Evolutionary conservation across 2,888 invertebrate species (phyloP), one percentile per base, ranked within the genome.

Genomic region (Germaria angustata): DNA sequence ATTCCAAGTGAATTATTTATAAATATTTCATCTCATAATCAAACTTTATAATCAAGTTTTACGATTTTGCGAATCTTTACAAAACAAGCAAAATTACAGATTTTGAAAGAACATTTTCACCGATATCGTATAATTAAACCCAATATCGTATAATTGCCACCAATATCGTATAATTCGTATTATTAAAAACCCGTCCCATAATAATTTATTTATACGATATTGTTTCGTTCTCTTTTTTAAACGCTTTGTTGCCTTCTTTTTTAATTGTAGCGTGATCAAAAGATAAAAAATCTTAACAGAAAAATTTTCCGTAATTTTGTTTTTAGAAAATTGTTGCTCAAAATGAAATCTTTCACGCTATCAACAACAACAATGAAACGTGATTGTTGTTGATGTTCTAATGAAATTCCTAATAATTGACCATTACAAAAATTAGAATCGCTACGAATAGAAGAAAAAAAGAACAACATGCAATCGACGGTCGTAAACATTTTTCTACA

Each of bases 351-450:
- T 53, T 53, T 32, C 53, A 53, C 4, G 28, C 28, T 28, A 53
- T n/a, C 53, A n/a, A 53, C 53, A 53, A 32, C 28, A 53, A 53
- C 15, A 53, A 32, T 53, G n/a, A n/a, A 32, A 53, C 32, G 32
- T 53, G 32, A 53, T 61, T 66, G 49, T 24, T 39, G 11, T 65
- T 53, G 20, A 57, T 46, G 36, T 49, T 44, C 28, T 34, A 55
- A 55, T 36, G n/a, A 69, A 65, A 71, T 76, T 81, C 81, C 46
- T 11, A n/a, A 65, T 81, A 77, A 81, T 77, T 77, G 76, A 57
- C 46, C 59, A 59, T 69, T 55, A 17, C 13, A 36, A 57, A 57
- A 55, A 34, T 57, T 36, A 6, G 20, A 57, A 53, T 15, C 15
- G 32, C 22, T 5, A 49, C 20, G 44, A 49, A 49, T 13, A 49